These are phyloP conservation scores for Steatocranus sp. DNA, from an alignment of 2,797 vertebrate genomes.

Conservation along the genomic window DNA sequence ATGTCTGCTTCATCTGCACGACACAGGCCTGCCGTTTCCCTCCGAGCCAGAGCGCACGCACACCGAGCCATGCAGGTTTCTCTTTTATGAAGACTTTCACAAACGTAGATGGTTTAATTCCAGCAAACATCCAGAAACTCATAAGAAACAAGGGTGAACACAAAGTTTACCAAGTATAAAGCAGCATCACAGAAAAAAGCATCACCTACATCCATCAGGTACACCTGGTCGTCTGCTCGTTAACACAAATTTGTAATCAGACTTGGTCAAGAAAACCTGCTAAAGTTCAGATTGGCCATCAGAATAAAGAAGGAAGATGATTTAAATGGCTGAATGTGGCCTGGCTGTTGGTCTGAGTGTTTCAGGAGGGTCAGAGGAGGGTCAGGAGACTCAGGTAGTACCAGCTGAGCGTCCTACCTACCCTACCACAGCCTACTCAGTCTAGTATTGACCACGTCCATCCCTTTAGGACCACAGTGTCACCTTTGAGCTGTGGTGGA, in stretches of 20 bases:
- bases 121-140: not conserved
- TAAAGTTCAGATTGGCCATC: not conserved
- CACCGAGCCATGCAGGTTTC: rapidly evolving
- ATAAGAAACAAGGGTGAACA: not conserved
- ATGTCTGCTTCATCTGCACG: not conserved
- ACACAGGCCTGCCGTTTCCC: not conserved
- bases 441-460: not conserved
- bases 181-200: not conserved
- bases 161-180: not conserved
- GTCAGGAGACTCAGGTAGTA: no score
- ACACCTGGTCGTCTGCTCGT: not conserved
- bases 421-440: not conserved
- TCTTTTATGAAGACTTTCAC: not conserved
- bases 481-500: not conserved
- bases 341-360: not conserved
- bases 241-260: not conserved
- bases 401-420: not conserved
- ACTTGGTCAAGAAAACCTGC: not conserved
- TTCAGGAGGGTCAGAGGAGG: not conserved
- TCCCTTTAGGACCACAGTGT: not conserved
- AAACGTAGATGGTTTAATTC: not conserved
- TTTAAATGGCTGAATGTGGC: not conserved
- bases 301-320: not conserved
- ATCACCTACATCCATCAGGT: not conserved
- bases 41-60: rapidly evolving